These are phyloP conservation scores for Peromyscus aztecus DNA, from an alignment of 2,797 vertebrate genomes.

Conservation along the genomic window DNA sequence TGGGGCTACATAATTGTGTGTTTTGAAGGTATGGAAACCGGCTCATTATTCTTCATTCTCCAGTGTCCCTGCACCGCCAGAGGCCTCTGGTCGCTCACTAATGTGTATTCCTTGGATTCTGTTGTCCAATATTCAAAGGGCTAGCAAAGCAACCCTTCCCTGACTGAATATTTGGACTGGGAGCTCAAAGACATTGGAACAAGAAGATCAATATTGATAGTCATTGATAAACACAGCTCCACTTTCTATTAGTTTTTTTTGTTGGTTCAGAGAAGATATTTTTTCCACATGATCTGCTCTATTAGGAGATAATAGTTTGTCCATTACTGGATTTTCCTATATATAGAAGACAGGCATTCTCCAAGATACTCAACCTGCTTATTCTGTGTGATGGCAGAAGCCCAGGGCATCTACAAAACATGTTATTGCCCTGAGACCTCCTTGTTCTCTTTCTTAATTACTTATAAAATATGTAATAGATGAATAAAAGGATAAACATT, in stretches of 20 bases:
- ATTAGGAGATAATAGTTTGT: neutral
- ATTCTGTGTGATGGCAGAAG: neutral
- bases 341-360: neutral
- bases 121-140: neutral
- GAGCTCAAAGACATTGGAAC: neutral
- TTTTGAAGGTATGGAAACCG: neutral
- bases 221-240: neutral
- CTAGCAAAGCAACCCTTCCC: neutral
- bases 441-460: slow-evolving; percentile 44
- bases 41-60: neutral
- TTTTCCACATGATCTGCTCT: neutral
- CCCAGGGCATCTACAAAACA: neutral
- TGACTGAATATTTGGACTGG: neutral
- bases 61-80: neutral
- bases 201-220: neutral
- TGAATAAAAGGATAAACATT: neutral
- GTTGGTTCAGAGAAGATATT: slow-evolving; percentile 24
- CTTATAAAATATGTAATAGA: neutral
- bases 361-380: neutral
- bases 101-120: neutral
- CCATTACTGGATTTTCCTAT: neutral
- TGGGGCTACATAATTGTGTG: neutral
- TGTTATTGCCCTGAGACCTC: neutral
- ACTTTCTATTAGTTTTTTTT: neutral
- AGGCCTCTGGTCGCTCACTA: neutral